Evolutionary conservation across 2,888 invertebrate genomes (phyloP).

Genomic region (Erebia epiphron): DNA sequence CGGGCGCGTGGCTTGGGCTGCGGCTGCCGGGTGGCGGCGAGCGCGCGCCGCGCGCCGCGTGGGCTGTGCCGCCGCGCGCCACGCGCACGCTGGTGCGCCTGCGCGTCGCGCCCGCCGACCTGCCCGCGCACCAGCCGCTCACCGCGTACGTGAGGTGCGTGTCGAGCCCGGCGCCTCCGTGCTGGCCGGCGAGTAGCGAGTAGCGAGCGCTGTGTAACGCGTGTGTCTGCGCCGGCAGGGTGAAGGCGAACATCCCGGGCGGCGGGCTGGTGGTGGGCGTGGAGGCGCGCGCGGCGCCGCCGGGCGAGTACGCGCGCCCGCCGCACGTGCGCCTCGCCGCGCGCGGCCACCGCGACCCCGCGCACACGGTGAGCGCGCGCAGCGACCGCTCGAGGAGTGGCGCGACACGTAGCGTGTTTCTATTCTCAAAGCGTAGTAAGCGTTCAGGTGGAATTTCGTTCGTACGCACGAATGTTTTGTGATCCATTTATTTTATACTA

Average conservation of each 20-base stretch:
- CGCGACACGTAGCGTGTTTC: too few relatives aligned
- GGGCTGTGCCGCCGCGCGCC: constrained; percentile 95
- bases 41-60: constrained; percentile 91
- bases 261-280: constrained; percentile 69
- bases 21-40: constrained; percentile 91
- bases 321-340: constrained; percentile 63
- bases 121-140: constrained; percentile 66
- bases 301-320: constrained; percentile 64
- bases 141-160: constrained; percentile 65
- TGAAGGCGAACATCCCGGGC: constrained; percentile 63
- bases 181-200: too few relatives aligned
- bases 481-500: too few relatives aligned
- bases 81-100: constrained; percentile 94
- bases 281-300: constrained; percentile 61
- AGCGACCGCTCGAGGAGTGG: too few relatives aligned
- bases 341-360: constrained; percentile 60
- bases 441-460: too few relatives aligned
- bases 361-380: constrained; percentile 50
- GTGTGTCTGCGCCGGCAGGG: constrained; percentile 44
- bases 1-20: constrained; percentile 96
- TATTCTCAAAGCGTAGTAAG: too few relatives aligned
- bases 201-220: too few relatives aligned
- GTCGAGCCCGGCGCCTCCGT: background rate
- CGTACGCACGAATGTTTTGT: too few relatives aligned
- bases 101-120: constrained; percentile 76